phyloP scores from a whole-genome alignment of 1,140 invertebrate species.

The Zophobas atratus region DNA sequence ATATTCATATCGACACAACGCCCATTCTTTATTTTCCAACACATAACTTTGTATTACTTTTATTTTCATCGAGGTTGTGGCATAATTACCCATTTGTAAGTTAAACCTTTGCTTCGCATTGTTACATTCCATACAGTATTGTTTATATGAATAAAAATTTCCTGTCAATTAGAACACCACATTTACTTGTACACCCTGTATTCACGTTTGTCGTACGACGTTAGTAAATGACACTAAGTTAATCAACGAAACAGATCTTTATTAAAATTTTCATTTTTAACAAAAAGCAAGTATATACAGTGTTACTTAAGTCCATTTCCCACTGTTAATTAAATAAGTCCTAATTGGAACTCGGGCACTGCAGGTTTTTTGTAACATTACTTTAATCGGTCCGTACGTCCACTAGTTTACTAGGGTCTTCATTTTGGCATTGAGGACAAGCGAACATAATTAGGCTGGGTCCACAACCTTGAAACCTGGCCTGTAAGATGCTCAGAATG shows the following conservation, averaged over 20 bases:
- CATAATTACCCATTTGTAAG: constrained; percentile 44
- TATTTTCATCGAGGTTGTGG: constrained; percentile 45
- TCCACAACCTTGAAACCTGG: background rate
- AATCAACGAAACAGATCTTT: background rate
- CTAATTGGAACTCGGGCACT: too few species aligned
- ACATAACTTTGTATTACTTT: constrained; percentile 19
- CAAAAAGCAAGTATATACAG: too few species aligned
- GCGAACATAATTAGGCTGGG: background rate
- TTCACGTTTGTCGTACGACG: background rate
- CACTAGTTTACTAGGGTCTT: too few species aligned
- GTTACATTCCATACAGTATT: constrained; percentile 50
- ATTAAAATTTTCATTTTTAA: background rate
- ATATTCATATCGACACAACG: constrained; percentile 41
- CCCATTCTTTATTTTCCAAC: constrained; percentile 20
- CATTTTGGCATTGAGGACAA: background rate
- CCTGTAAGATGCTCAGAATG: background rate
- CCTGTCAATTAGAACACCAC: constrained; percentile 37
- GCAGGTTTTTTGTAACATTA: too few species aligned
- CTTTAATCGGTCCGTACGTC: too few species aligned
- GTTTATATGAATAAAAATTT: constrained; percentile 49
- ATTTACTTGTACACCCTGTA: background rate
- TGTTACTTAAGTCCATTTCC: too few species aligned
- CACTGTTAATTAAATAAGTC: too few species aligned
- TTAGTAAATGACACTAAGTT: too few species aligned
- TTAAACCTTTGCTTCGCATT: constrained; percentile 46